A percentile compares a stretch with the other conserved stretches of the same genome.
Conservation (phyloP, 37 sponge, comb jelly and placozoan species). For the Diacarnus erythraeanus region DNA sequence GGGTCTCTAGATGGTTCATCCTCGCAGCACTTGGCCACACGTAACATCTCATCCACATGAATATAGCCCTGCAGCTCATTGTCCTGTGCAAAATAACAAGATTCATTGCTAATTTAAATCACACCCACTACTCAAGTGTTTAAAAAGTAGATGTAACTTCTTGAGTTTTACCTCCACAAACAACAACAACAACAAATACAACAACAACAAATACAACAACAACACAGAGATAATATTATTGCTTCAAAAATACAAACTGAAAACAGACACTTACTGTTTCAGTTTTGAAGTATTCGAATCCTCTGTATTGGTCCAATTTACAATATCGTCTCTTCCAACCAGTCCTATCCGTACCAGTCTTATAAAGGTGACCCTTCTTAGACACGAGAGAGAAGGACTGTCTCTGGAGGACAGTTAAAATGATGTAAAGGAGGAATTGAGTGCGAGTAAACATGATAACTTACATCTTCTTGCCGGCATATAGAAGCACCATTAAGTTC, state of each 20-base stretch:
- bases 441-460: background rate
- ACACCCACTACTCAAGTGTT: no score
- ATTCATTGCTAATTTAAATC: background rate
- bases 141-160: no score
- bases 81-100: conserved; percentile 24
- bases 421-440: background rate
- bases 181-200: no score
- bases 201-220: no score
- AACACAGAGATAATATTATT: no score
- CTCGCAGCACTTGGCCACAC: conserved; percentile 47
- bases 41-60: conserved; percentile 60
- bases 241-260: no score
- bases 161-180: no score
- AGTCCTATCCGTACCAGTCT: conserved; percentile 72
- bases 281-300: conserved; percentile 68
- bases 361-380: conserved; percentile 65
- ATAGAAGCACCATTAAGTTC: conserved; percentile 74
- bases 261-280: conserved; percentile 55
- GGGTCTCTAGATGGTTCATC: conserved; percentile 48
- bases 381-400: background rate
- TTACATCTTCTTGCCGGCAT: conserved; percentile 4
- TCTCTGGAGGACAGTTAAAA: background rate
- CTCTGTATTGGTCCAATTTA: conserved; percentile 46
- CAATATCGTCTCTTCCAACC: conserved; percentile 78
- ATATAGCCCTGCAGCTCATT: conserved; percentile 57